Base-by-base conservation (phyloP, 1,140 invertebrate genomes). In the Trichomalopsis sarcophagae region DNA sequence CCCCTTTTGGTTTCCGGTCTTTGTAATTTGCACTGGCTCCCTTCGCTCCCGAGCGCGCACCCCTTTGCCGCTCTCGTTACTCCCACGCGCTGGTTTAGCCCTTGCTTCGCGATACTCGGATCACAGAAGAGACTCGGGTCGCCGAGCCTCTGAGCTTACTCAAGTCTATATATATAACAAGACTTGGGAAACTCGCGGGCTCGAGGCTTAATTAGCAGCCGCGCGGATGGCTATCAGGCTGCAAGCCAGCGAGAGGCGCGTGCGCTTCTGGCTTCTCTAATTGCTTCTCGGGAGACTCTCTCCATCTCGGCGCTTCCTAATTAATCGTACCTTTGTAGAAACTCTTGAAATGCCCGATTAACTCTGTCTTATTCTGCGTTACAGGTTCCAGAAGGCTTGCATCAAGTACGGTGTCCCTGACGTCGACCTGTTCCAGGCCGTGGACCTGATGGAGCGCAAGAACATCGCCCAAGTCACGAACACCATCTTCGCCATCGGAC, bases 371-470 rank as follows among this genome's bases (percentile, higher is more conserved):
- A n/a, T n/a, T 93, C 86, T 62, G n/a, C 3, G n/a, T 68, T 50
- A 50, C 90, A 97, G 97, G 94, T 99, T 99, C 95, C 98, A 99
- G 92, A 96, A 96, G 83, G 98, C 97, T 0, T 95, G 97, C 86
- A 96, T 96, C 88, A 95, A 95, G 33, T 98, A 98, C 91, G 98
- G 98, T 87, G 98, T 99, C 14, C 95, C 97, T 23, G 97, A 98
- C 87, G 96, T 98, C 77, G 98, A 99, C 92, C 95, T 99, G 0
- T 99, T 99, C 95, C 98, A 99, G 94, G 98, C 98, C 13, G 97
- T 98, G 62, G 98, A 99, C 92, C 94, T 99, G 50, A 99, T 97
- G 93, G 98, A 99, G 91, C 97, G 96, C 93, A 98, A 99, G 92
- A 98, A 99, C 91, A 98, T 99, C 90, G 96, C 97, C 27, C 96